A percentile compares a stretch with the other conserved stretches of the same genome.
Conservation (phyloP, 2,888 invertebrate genomes). For the Linnaemya vulpina region DNA sequence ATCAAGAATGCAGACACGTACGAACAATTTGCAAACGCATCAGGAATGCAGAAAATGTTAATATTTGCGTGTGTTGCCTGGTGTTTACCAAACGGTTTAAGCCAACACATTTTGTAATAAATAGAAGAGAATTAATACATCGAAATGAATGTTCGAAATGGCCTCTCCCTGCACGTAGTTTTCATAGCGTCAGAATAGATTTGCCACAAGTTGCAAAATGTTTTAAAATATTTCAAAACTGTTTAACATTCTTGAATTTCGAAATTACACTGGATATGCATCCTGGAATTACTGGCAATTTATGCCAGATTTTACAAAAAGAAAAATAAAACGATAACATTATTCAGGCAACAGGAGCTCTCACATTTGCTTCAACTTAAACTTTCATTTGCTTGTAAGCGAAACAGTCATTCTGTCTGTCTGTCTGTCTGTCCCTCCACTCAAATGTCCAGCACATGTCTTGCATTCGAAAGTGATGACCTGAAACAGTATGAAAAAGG, state of each 20-base stretch:
- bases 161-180: neutral
- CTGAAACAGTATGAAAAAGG: neutral
- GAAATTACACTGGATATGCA: too few relatives aligned
- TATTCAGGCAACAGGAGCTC: neutral
- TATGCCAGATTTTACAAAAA: neutral
- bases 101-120: slow-evolving; percentile 18
- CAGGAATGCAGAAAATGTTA: too few relatives aligned
- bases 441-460: slow-evolving; percentile 21
- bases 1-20: neutral
- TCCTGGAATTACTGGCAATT: neutral
- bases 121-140: slow-evolving; percentile 9
- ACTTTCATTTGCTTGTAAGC: neutral
- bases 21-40: neutral
- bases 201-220: neutral
- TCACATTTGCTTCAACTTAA: neutral
- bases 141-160: neutral
- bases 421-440: too few relatives aligned
- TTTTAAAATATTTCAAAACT: neutral
- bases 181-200: neutral
- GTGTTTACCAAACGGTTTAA: slow-evolving; percentile 7
- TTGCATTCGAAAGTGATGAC: neutral
- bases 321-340: neutral
- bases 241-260: neutral
- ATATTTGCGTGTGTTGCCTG: neutral
- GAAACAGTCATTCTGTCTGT: neutral